Base-by-base conservation (phyloP, 2,888 invertebrate species). In the Diadegma fenestrale region DNA sequence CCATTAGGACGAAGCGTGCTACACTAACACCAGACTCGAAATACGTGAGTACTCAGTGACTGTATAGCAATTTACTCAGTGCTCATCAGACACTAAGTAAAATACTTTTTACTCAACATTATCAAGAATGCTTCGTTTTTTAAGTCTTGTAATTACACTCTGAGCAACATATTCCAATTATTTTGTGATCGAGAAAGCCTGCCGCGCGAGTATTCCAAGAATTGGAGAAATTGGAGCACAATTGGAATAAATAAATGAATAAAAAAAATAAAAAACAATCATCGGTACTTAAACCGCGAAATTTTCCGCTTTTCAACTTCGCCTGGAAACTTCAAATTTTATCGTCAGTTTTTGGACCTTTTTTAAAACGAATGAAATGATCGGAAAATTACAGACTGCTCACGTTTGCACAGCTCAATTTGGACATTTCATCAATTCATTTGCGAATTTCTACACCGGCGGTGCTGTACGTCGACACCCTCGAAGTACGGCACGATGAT, bases 1-100 rank as follows among this genome's bases (percentile, higher is more conserved):
- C 82, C 76, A 80, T 85, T 82, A 82, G 79, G 66, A 71, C 82
- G 85, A 76, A 80, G 82, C 79, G 82, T 83, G 83, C 68, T 73
- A 45, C 48, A 66, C 41, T 48, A 78, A 69, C 63, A 58, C 61
- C 61, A 58, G 58, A 54, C 48, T 10, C 51, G 43, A 30, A 54
- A 37, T 54, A 54, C 66, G 37, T 41, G 66, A 37, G 54, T 26
- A 68, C 66, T 77, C 77, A 77, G 14, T 68, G 54, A 68, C 54
- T 68, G 66, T 66, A 26, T 41, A 54, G 68, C 77, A 77, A 77
- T 77, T 77, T 68, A 77, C 68, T n/a, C 41, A 33, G 10, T 58
- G 66, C 14, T 66, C 26, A 41, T 51, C 54, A 30, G 5, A 41
- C 37, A 37, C 48, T 76, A 37, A 66, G 41, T 54, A 43, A 14